Conservation (phyloP, 2,888 invertebrate species). For the Volucella inflata region DNA sequence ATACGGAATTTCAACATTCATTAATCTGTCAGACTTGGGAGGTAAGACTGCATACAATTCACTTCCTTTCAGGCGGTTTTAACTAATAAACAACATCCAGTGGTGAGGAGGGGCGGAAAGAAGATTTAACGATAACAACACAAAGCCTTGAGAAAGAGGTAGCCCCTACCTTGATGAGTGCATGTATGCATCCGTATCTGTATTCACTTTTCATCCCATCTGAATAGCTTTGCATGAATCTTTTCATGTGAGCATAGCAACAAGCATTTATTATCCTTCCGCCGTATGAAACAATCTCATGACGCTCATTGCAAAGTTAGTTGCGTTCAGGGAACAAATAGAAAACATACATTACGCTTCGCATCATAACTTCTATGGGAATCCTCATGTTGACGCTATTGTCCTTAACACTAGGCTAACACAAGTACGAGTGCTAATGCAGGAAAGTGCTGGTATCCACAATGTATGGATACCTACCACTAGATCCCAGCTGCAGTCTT, state of each 20-base stretch:
- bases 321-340: constrained; percentile 9
- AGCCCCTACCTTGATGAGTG: no score
- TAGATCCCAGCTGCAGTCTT: constrained; percentile 17
- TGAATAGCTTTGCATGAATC: neutral
- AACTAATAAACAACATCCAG: no score
- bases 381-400: constrained; percentile 23
- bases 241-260: constrained; percentile 29
- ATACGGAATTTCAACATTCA: no score
- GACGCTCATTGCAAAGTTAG: constrained; percentile 14
- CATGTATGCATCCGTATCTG: no score
- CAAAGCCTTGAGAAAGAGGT: no score
- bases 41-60: no score
- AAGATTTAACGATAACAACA: no score
- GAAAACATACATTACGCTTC: constrained; percentile 8
- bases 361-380: neutral
- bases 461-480: neutral
- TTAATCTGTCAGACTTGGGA: no score
- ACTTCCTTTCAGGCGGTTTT: no score
- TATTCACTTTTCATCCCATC: no score
- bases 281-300: constrained; percentile 33
- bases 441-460: neutral
- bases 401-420: constrained; percentile 36
- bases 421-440: neutral
- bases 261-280: constrained; percentile 53
- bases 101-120: no score